phyloP scores from a whole-genome alignment of 2,797 vertebrate genomes.

The Sebastes aleutianus region DNA sequence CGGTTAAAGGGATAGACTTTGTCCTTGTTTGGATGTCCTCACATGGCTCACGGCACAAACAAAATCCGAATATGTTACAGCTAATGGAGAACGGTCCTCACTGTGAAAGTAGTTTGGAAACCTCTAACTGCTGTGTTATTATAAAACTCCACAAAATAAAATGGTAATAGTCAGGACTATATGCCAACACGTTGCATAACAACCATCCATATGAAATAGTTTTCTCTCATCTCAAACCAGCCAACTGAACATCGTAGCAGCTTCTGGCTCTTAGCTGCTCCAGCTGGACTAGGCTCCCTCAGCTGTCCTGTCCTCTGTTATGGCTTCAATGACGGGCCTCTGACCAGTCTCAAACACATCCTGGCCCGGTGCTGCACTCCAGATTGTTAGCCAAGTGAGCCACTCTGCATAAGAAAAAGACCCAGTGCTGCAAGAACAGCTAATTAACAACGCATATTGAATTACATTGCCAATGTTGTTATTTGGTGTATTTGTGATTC shows the following conservation, averaged over 20 bases:
- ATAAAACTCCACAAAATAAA: background rate
- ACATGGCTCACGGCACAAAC: background rate
- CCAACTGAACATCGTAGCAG: background rate
- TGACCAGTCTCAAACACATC: background rate
- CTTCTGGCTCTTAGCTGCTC: background rate
- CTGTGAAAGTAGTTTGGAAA: background rate
- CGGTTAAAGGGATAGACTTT: slow-evolving; percentile 10
- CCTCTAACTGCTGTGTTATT: background rate
- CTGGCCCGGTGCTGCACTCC: background rate
- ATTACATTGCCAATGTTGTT: too few species aligned
- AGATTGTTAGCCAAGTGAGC: slow-evolving; percentile 7
- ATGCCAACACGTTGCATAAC: background rate
- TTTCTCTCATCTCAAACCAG: background rate
- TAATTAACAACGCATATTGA: background rate
- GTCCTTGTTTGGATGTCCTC: slow-evolving; percentile 33
- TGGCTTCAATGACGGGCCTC: background rate
- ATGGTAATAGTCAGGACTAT: background rate
- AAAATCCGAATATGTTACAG: background rate
- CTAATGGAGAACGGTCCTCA: background rate
- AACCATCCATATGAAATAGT: background rate
- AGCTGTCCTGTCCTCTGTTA: slow-evolving; percentile 9
- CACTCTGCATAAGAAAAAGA: background rate
- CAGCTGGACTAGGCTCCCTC: slow-evolving; percentile 8
- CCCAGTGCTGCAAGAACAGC: background rate
- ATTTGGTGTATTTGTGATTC: background rate